Evolutionary conservation across 2,113 vertebrate species (phyloP).

Genomic region (Polyodon spathula): DNA sequence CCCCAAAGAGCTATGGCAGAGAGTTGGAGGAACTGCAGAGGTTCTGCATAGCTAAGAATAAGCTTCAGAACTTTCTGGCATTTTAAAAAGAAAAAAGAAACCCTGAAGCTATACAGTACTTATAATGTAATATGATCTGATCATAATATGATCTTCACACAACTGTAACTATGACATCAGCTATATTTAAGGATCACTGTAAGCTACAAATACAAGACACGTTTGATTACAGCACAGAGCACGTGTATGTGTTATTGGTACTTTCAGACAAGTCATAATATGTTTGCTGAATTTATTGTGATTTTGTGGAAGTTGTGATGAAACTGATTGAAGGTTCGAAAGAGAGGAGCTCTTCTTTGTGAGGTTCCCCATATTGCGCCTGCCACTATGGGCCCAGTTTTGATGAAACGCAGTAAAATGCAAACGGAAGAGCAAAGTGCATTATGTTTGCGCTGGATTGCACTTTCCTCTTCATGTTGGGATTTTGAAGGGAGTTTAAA

Average conservation of each 20-base stretch:
- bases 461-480: too few relatives aligned
- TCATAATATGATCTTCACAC: not conserved
- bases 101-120: not conserved
- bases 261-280: not conserved
- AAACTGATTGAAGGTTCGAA: not conserved
- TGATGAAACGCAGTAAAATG: too few relatives aligned
- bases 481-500: too few relatives aligned
- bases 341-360: too few relatives aligned
- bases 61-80: conserved; percentile 52
- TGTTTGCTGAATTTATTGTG: not conserved
- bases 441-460: too few relatives aligned
- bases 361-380: too few relatives aligned
- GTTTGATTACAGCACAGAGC: not conserved
- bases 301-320: not conserved
- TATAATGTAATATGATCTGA: not conserved
- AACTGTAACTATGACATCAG: not conserved
- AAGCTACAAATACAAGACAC: not conserved
- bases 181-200: not conserved
- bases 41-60: conserved; percentile 59
- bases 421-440: too few relatives aligned
- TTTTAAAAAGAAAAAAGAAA: not conserved
- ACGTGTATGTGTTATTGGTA: not conserved
- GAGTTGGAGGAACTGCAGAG: conserved; percentile 49
- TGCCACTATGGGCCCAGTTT: too few relatives aligned
- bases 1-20: conserved; percentile 66